Conservation (phyloP, 2,113 vertebrate species). For the Psittacula cyanocephala region DNA sequence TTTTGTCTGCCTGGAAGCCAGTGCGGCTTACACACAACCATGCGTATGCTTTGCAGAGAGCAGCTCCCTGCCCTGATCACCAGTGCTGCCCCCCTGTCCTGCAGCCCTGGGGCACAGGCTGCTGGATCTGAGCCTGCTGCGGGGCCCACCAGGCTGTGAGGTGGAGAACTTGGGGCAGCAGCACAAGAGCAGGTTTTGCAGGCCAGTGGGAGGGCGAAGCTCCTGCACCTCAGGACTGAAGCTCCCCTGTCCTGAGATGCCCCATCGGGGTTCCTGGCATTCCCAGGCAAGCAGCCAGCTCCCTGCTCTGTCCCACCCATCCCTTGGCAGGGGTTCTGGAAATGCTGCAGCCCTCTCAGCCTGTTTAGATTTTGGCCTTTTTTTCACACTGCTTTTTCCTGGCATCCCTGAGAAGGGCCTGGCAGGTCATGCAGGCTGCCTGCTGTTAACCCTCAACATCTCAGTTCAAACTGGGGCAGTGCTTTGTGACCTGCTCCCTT, state of each 20-base stretch:
- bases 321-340: slow-evolving; percentile 51
- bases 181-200: background rate
- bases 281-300: background rate
- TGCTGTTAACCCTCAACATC: slow-evolving; percentile 12
- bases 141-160: background rate
- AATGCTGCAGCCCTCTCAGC: slow-evolving; percentile 14
- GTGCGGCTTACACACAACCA: background rate
- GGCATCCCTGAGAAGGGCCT: slow-evolving; percentile 23
- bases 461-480: rapidly evolving
- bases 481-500: background rate
- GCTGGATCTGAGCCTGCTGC: background rate
- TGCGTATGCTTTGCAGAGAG: background rate
- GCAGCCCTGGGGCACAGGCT: background rate
- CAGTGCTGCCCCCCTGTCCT: background rate
- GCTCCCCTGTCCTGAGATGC: background rate
- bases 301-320: background rate
- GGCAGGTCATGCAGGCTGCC: background rate
- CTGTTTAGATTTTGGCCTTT: slow-evolving; percentile 17
- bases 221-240: background rate
- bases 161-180: rapidly evolving
- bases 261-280: background rate
- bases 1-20: background rate
- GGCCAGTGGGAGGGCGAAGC: background rate
- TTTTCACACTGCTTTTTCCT: slow-evolving; percentile 21
- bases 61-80: background rate